Base-by-base conservation (phyloP, 2,113 vertebrate genomes). In the pig (Sus scrofa) region DNA sequence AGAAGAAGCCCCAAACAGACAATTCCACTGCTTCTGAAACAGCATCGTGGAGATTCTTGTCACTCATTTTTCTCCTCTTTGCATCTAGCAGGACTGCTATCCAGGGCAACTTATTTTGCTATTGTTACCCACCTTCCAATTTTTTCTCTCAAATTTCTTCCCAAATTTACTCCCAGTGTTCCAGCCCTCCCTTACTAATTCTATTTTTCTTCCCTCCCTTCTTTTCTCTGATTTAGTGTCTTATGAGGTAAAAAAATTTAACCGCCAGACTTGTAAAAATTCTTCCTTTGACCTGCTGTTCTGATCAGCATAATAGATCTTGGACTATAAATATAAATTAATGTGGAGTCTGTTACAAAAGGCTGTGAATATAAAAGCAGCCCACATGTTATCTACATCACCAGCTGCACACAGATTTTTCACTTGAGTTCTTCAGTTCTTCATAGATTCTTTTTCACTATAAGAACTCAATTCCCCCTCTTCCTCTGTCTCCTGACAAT, bases 301-400 rank as follows among this genome's bases (percentile, higher is more conserved):
- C 18, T 39, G 19, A 62, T 39, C 65, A 86, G 27, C 15, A 74
- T 19, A 50, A 5, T 10, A 18, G 26, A 67, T 60, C 26, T 32
- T 75, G 6, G 18, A n/a, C 67, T 58, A 6, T n/a, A 82, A 65
- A 39, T 62, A 13, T 70, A 73, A 86, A n/a, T 73, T 73, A 60
- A 79, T 37, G 10, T 6, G 12, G 52, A 73, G 7, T 58, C 54
- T 1, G 58, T 37, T 50, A 9, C 44, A 70, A 56, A 63, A 85
- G 11, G 6, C 15, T 1, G 22, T 50, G 8, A 65, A 70, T 71
- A 70, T 1, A 8, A 84, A 89, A 63, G 32, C 63, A 60, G 56
- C 20, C 2, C 32, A 0, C 6, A 1, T 3, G 14, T 26, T 22
- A 24, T 2, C 39, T 32, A 50, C 26, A 6, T 34, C 22, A 62